Evolutionary conservation across 2,888 invertebrate genomes (phyloP), one percentile per base, ranked within the genome.

Genomic region (Drosophila robusta): DNA sequence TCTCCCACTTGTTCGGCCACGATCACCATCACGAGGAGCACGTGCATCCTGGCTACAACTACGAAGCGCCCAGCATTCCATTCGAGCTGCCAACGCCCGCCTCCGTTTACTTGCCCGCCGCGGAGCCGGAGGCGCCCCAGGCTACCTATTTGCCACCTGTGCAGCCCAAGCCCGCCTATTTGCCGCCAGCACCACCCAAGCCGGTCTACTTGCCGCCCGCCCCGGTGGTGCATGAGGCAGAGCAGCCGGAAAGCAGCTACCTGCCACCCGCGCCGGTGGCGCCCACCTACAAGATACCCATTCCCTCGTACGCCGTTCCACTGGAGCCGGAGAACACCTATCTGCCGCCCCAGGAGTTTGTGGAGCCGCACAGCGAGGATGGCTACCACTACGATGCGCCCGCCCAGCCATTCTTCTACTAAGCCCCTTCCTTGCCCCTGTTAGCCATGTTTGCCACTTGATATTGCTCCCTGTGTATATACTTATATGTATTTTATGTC

Each of bases 271-370:
- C 55, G 3, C 56, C 65, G 4, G 16, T 50, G 3, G 54, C 60
- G 18, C 74, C 77, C 41, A 71, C 38, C 45, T 89, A 61, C 58
- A 83, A 77, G 55, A 90, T 91, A 36, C 90, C 90, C n/a, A 89
- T 90, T 44, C 91, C 90, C 4, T 89, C 90, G 3, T 91, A 91
- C 47, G 91, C 91, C 11, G 91, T 78, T 7, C 90, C 90, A 0
- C 64, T 91, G 50, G 89, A 89, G 51, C 83, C 87, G 5, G 65
- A 72, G 12, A 72, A 70, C 56, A 60, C 41, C 4, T 87, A 90
- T 34, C 50, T 87, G 73, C 89, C 90, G 6, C 87, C 87, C 5
- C 74, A 75, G 67, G 76, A 89, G 50, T 14, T 70, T 8, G 51
- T 75, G 11, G 87, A 79, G 66, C 60, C 83, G 12, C 73, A 87